Evolutionary conservation across 2,113 vertebrate genomes (phyloP).

Genomic region (Motacilla alba): DNA sequence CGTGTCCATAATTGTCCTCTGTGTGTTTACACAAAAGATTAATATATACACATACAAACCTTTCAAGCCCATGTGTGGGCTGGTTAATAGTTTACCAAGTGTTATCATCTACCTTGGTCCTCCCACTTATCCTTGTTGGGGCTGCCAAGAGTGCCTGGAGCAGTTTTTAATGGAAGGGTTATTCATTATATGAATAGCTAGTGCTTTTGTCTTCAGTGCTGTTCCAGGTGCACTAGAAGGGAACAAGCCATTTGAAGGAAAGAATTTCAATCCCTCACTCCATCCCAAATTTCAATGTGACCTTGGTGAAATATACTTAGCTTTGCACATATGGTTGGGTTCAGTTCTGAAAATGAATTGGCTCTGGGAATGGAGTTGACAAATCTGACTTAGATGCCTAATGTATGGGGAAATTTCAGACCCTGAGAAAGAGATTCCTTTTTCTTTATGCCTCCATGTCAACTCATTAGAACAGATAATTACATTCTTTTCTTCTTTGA

Average conservation of each 20-base stretch:
- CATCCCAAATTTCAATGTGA: neutral
- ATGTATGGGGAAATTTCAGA: neutral
- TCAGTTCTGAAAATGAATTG: neutral
- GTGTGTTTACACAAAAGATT: constrained; percentile 26
- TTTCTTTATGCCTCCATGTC: neutral
- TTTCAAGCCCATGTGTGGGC: constrained; percentile 29
- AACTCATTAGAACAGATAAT: neutral
- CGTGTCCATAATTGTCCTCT: neutral
- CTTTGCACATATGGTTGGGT: neutral
- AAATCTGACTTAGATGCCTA: neutral
- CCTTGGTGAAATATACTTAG: neutral
- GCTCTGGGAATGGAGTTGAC: neutral
- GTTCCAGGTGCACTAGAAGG: neutral
- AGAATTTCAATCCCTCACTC: neutral
- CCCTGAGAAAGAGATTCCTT: neutral
- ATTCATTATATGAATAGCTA: neutral
- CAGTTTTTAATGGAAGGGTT: neutral
- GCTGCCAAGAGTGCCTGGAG: neutral
- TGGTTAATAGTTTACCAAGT: constrained; percentile 52
- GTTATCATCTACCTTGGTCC: constrained; percentile 12
- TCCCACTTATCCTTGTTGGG: constrained; percentile 10
- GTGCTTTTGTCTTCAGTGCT: neutral
- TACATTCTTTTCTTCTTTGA: neutral
- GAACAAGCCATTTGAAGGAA: neutral
- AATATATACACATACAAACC: neutral